Base-by-base conservation (phyloP, 2,888 invertebrate species). In the Agrotis segetum region DNA sequence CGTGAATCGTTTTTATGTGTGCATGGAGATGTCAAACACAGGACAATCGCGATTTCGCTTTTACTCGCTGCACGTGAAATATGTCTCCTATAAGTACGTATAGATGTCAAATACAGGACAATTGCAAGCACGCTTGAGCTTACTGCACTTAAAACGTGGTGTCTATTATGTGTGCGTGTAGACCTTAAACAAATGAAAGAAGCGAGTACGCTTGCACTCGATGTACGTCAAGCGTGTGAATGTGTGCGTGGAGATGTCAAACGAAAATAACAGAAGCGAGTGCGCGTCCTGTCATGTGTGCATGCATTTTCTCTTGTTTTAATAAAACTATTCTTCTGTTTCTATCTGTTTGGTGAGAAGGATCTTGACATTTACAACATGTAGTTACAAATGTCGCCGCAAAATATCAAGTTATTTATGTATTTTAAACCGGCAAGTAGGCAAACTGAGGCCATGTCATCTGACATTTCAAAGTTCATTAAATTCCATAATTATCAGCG, bases 341-440 rank as follows among this genome's bases (percentile, higher is more conserved):
- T 14, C 1, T 17, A 34, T 49, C 2, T 11, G 13, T 19, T 34
- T 14, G 19, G 34, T 50, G 50, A 16, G 0, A 50, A 62, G 44
- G 44, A 66, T 81, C 81, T 81, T 81, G 82, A 81, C 81, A 65
- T 78, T 78, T 61, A 17, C 24, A 0, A 50, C 24, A 11, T 11
- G 46, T 65, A 52, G 34, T 24, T 65, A 60, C 19, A 34, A 76
- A 81, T 65, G 50, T 70, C 17, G 17, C 50, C 40, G 34, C 63
- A 47, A 69, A 64, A 77, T 59, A 77, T 47, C 52, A 77, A 59
- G 62, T 55, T 66, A 81, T 81, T 70, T 62, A 59, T 69, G 55
- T 59, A 77, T 78, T 78, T 50, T 24, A 59, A 52, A 24, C 46
- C 2, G 6, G 7, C 3, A 53, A 62, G 71, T 64, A 60, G 50